A percentile compares a stretch with the other conserved stretches of the same genome.
Conservation (phyloP, 2,888 invertebrate species). For the Acanthosepion lycidas region DNA sequence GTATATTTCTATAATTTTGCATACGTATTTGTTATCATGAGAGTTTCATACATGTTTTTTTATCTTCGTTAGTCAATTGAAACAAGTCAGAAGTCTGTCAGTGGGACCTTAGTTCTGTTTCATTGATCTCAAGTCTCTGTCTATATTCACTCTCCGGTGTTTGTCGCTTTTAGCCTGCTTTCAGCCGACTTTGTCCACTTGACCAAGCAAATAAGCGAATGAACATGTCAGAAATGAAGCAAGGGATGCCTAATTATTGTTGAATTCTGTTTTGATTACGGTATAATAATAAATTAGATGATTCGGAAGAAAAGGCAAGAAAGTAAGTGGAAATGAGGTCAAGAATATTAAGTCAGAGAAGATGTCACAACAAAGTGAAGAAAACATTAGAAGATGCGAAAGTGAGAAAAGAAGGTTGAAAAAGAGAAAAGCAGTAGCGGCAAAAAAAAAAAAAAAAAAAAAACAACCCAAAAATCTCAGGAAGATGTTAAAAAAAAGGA, state of each 20-base stretch:
- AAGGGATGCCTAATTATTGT: background rate
- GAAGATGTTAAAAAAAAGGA: background rate
- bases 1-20: too few relatives aligned
- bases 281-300: background rate
- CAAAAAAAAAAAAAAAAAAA: background rate
- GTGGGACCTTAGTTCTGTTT: too few relatives aligned
- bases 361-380: background rate
- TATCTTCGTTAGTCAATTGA: too few relatives aligned
- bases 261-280: background rate
- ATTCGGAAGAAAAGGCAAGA: background rate
- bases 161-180: too few relatives aligned
- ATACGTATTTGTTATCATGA: too few relatives aligned
- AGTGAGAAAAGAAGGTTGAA: background rate
- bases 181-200: background rate
- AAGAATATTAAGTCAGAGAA: background rate
- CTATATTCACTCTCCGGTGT: too few relatives aligned
- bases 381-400: background rate
- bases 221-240: background rate
- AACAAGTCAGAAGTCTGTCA: too few relatives aligned
- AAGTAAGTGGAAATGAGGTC: background rate
- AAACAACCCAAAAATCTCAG: too few relatives aligned
- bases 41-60: too few relatives aligned
- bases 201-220: background rate
- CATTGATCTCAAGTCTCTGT: too few relatives aligned
- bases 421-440: background rate